Evolutionary conservation across 2,797 vertebrate genomes (phyloP), one percentile per base, ranked within the genome.

Genomic region (Leucoraja ocellata): DNA sequence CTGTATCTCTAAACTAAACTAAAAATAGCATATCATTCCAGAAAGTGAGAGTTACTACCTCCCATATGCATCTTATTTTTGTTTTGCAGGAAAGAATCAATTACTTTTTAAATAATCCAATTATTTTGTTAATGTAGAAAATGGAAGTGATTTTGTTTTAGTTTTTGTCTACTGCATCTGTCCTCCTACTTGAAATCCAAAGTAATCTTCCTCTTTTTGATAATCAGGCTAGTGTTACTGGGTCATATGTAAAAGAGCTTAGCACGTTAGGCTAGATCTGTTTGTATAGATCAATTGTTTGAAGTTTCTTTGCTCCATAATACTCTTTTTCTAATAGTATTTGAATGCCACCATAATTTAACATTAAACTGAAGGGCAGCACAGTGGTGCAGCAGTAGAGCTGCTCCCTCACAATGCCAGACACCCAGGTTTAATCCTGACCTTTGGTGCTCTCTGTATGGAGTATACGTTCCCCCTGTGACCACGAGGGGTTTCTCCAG

Each of bases 301-400:
- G 94, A 94, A 94, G 94, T 94, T 21, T 95, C 94, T 94, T 94
- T 93, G 78, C 92, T 93, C 86, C 95, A 95, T 95, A 94, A 88
- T 95, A 94, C 94, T 95, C 63, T 93, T 95, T 95, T 95, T 95
- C 95, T 94, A 94, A 96, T 95, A 96, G 96, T 95, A 96, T 97
- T 95, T 93, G 95, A 93, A 84, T 94, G 36, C 94, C 21, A 94
- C 93, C 73, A 93, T 46, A 93, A 95, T 95, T 93, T 94, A 95
- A 96, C 95, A 95, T 93, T 94, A 96, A 96, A 95, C 94, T 94
- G 96, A 96, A 96, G 10, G 16, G 65, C 65, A 68, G 16, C 16
- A 68, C 16, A 11, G 46, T 4, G 46, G 46, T 54, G 46, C 46
- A 54, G 46, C 46, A 54, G 16, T 11, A 16, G 65, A 68, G 46